phyloP scores from a whole-genome alignment of 2,888 invertebrate species.

The Halictus quadricinctus region DNA sequence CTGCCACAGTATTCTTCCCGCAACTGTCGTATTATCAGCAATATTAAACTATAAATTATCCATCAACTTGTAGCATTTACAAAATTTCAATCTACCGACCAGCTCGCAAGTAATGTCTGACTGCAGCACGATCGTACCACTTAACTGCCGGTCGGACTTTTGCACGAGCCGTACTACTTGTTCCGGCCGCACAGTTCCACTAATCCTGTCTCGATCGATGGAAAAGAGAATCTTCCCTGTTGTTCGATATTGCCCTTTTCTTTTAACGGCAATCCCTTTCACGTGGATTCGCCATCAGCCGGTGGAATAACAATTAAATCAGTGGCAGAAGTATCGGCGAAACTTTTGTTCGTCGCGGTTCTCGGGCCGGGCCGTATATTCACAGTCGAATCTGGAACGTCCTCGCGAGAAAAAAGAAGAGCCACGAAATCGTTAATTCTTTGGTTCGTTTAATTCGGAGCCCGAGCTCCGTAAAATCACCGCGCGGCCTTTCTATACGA shows the following conservation, averaged over 20 bases:
- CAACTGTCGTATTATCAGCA: too few relatives aligned
- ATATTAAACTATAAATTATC: too few relatives aligned
- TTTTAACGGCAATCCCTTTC: not conserved
- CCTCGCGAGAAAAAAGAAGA: not conserved
- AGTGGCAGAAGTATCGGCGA: not conserved
- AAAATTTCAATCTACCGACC: not conserved
- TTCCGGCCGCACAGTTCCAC: not conserved
- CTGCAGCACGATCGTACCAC: not conserved
- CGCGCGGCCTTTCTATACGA: constrained; percentile 8
- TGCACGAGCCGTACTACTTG: not conserved
- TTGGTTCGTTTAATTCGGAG: constrained; percentile 15
- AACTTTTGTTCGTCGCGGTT: constrained; percentile 9
- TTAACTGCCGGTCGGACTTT: not conserved
- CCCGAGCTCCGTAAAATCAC: constrained; percentile 1
- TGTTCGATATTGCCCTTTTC: not conserved
- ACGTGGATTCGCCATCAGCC: not conserved
- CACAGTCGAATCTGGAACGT: not conserved
- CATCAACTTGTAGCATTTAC: not conserved
- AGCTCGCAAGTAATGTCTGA: not conserved
- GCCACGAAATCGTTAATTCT: constrained; percentile 17
- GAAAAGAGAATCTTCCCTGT: not conserved
- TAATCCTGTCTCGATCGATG: not conserved
- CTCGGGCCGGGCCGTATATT: not conserved
- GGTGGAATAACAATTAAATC: not conserved
- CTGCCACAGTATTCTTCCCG: too few relatives aligned